Base-by-base conservation (phyloP, 1,140 invertebrate species). In the Drosophila baimaii region DNA sequence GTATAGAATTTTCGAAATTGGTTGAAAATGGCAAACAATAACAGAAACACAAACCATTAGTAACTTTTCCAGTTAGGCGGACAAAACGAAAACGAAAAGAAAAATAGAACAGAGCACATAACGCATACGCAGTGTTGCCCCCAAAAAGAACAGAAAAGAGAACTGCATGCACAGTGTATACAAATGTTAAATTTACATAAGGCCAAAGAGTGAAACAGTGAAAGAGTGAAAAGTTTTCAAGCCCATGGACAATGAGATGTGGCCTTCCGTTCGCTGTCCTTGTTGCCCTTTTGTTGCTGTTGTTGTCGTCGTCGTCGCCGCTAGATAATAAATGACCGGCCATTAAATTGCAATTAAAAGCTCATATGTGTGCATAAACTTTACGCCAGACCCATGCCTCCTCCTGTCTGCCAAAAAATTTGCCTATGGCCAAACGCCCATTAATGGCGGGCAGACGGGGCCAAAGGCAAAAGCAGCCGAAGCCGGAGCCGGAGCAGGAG, bases 291-390 rank as follows among this genome's bases (percentile, higher is more conserved):
- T 63, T 59, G 51, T 56, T 65, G 55, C 9, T 47, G 70, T 52
- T 52, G 63, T 66, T 65, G 79, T 59, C 55, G 76, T 66, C 47
- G 82, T 81, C 79, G 82, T 79, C 76, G 82, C 84, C 79, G 70
- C 83, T 85, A 80, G 89, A 91, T 91, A 91, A 91, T 91, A 90
- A 91, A 91, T 90, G 89, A 85, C 89, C 89, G 79, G 72, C 89
- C 89, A 91, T 91, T 91, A 91, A 91, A 89, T 91, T 89, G 88
- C 89, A 90, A 91, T 91, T 89, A 91, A 91, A 91, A 91, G 89
- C 89, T 91, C 89, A 91, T 91, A 91, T 91, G 89, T 90, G 89
- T 80, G 65, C 83, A 88, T 88, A 86, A 86, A 86, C 83, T 86
- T 86, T 83, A 59, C 83, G 56, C 78, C 75, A 74, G 65, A 56